Evolutionary conservation across 2,797 vertebrate species (phyloP), one percentile per base, ranked within the genome.

Genomic region (Chiroxiphia lanceolata): DNA sequence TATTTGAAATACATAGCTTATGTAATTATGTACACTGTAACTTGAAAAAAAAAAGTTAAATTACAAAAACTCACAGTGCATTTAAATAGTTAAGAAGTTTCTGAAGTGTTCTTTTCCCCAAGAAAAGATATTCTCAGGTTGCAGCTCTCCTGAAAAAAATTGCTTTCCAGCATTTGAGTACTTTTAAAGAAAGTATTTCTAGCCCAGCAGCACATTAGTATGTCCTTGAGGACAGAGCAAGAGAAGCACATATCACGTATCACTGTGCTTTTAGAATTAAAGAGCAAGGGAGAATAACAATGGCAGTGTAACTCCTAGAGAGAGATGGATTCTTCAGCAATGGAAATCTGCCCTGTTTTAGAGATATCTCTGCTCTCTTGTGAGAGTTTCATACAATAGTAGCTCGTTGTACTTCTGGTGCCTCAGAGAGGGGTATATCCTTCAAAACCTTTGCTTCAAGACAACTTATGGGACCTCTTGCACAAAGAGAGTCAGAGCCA

Each of bases 61-160:
- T 93, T 82, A 56, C 53, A 84, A 90, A 83, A 93, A 14, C 31
- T 60, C 27, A 1, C 10, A 25, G 45, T 71, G 88, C 74, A 85
- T 82, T 89, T 74, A 93, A 96, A 95, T 40, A 34, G 93, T 95
- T 96, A 96, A 96, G 87, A 87, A 85, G n/a, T 93, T 94, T 88
- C 74, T 77, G 67, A 94, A 77, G 31, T 22, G n/a, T 20, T 86
- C 67, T 94, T 61, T 90, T 84, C 59, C 56, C 61, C 81, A 87
- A 65, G 81, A 93, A 93, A 89, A 94, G 74, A 94, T 26, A 75
- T 91, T 96, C 95, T 96, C 93, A 78, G 36, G 75, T 95, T 96
- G 94, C 93, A 96, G 75, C 81, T 93, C n/a, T 81, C 45, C 80
- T 83, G 64, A 92, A 89, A 90, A 96, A 96, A 90, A 83, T 3